Evolutionary conservation across 2,113 vertebrate species (phyloP), one percentile per base, ranked within the genome.

Genomic region (Pygoscelis antarcticus): DNA sequence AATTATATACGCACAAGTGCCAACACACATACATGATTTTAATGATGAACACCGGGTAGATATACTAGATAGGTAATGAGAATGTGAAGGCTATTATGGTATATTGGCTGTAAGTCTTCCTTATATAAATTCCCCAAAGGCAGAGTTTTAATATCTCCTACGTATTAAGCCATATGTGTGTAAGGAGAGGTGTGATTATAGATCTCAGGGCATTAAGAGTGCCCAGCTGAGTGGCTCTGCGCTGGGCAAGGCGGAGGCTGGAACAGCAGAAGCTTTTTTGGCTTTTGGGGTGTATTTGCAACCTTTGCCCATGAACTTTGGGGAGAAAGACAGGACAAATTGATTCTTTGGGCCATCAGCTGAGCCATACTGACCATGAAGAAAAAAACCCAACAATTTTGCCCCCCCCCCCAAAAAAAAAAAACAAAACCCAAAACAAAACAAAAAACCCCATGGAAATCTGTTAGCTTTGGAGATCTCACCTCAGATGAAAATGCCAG

Each of bases 111-210:
- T 34, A 87, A 81, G 34, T 62, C 40, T 83, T 75, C 52, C 27
- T 49, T 55, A 12, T 32, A 55, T 21, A 23, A 71, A 46, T 76
- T 87, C 30, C 40, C n/a, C 40, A 72, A 83, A 69, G 34, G 26
- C 42, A 71, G 58, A 83, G 27, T 70, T 86, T 82, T 62, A 84
- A 55, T 57, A 79, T 44, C 20, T 61, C 20, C 10, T 58, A 17
- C 0, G 0, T 16, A 25, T 81, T 72, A 93, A 87, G 46, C 6
- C 22, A 3, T n/a, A 10, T 46, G 29, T 13, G 32, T 2, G 0
- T 60, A 54, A 93, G 36, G 46, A 62, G 70, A 66, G 30, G 8
- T 21, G 18, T 65, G 58, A 61, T 13, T 51, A 17, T 10, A 25
- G 42, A 65, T n/a, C 44, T 44, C 46, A 5, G 26, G 21, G 23